Evolutionary conservation across 2,888 invertebrate genomes (phyloP), one percentile per base, ranked within the genome.

Genomic region (Ecdyonurus torrentis): DNA sequence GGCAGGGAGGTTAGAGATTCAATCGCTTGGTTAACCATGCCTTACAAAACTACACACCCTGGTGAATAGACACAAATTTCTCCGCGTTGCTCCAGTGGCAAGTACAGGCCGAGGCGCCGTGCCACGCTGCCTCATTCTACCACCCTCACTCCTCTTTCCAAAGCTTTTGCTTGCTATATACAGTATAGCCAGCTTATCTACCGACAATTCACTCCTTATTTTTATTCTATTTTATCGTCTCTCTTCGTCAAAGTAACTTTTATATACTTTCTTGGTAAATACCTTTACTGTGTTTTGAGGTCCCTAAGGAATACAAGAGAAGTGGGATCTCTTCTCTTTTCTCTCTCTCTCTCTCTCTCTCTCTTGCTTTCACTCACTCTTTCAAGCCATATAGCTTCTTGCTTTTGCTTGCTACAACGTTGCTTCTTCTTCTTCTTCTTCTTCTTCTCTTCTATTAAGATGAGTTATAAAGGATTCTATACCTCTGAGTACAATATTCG

Each of bases 41-140:
- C 55, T 55, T n/a, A 55, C 55, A 55, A 55, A 55, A 55, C 55
- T 55, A 55, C 55, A 55, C 55, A 55, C 55, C 55, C 55, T 22
- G 55, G 55, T 55, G 55, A 55, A 55, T 55, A 55, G 55, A 22
- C 55, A 55, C 55, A 55, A 55, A 55, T 55, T 55, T 55, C 37
- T 37, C 37, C 37, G 37, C 37, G 37, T 15, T 5, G 37, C 37
- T 37, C 37, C 37, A 37, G 37, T n/a, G n/a, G n/a, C n/a, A n/a
- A n/a, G n/a, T n/a, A n/a, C 37, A 37, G 5, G 37, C 37, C 5
- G 37, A 10, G 15, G 37, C 37, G 37, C 37, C 37, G n/a, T n/a
- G n/a, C n/a, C n/a, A n/a, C n/a, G n/a, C n/a, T n/a, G n/a, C n/a
- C n/a, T n/a, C n/a, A n/a, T n/a, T 15, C 37, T 37, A 5, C 37